These are phyloP conservation scores for Capra hircus DNA, from an alignment of 2,113 vertebrate genomes.

Conservation along the genomic window DNA sequence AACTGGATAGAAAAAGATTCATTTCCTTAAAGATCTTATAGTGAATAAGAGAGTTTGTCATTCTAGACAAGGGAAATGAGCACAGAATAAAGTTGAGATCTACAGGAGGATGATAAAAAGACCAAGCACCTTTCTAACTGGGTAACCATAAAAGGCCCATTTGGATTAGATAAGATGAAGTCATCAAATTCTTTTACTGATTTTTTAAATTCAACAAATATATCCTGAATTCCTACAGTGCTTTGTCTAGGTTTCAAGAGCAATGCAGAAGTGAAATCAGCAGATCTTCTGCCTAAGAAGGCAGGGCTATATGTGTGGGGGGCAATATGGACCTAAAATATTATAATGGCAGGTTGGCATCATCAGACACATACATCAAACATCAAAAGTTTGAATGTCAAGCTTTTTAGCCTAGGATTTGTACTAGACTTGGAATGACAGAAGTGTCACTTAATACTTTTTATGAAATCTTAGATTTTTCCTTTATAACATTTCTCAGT, in stretches of 20 bases:
- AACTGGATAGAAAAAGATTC: not conserved
- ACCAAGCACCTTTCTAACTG: not conserved
- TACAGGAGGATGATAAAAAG: not conserved
- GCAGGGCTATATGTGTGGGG: not conserved
- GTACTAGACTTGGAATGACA: not conserved
- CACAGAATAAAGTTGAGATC: not conserved
- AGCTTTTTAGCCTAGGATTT: not conserved
- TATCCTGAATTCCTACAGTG: not conserved
- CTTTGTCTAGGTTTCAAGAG: not conserved
- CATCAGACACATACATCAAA: not conserved
- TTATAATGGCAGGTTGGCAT: not conserved
- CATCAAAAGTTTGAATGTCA: not conserved
- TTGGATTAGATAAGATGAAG: not conserved
- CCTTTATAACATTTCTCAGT: not conserved
- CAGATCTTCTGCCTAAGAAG: not conserved
- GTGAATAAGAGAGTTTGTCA: not conserved
- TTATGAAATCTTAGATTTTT: not conserved
- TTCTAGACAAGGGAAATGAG: not conserved
- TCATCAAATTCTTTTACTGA: not conserved
- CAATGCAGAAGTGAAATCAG: not conserved
- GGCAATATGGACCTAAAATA: not conserved
- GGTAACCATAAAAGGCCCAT: not conserved
- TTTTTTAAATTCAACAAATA: not conserved
- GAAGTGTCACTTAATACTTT: not conserved
- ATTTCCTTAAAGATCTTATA: not conserved